phyloP scores from a whole-genome alignment of 2,113 vertebrate species.

The Donacobius atricapilla region DNA sequence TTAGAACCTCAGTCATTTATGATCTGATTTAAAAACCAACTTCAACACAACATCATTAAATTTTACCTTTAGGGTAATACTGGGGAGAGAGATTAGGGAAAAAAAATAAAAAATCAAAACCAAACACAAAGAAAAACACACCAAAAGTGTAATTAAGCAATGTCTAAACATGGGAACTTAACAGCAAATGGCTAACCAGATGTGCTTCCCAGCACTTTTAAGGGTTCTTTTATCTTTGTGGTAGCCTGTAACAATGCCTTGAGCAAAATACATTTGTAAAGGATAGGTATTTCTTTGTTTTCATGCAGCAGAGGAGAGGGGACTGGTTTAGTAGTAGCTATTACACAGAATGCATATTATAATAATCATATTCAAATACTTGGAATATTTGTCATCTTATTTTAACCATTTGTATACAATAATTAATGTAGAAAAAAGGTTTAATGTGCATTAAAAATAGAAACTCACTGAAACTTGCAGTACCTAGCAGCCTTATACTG shows the following conservation, averaged over 20 bases:
- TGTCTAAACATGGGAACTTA: conserved; percentile 26
- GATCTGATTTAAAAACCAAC: not conserved
- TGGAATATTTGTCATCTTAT: not conserved
- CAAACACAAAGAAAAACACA: not conserved
- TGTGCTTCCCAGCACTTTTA: conserved; percentile 42
- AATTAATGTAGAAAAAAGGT: not conserved
- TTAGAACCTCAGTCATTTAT: not conserved
- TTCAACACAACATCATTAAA: conserved; percentile 69
- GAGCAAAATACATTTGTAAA: conserved; percentile 42
- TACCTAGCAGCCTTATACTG: not conserved
- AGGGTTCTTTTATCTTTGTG: conserved; percentile 52
- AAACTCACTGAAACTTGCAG: not conserved
- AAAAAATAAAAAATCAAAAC: not conserved
- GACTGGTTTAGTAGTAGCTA: not conserved
- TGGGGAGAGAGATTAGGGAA: conserved; percentile 5
- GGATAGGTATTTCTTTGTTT: conserved; percentile 15
- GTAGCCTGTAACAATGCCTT: conserved; percentile 63
- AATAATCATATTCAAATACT: not conserved
- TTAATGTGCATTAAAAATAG: not conserved
- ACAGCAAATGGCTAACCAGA: conserved; percentile 56
- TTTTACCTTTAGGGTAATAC: conserved; percentile 53
- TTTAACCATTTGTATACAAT: not conserved
- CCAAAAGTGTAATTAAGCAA: conserved; percentile 71
- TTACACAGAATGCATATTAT: not conserved
- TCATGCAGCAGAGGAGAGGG: not conserved